These are phyloP conservation scores for Geophilus truncorum DNA, from an alignment of 2,888 invertebrate genomes.

Conservation along the genomic window DNA sequence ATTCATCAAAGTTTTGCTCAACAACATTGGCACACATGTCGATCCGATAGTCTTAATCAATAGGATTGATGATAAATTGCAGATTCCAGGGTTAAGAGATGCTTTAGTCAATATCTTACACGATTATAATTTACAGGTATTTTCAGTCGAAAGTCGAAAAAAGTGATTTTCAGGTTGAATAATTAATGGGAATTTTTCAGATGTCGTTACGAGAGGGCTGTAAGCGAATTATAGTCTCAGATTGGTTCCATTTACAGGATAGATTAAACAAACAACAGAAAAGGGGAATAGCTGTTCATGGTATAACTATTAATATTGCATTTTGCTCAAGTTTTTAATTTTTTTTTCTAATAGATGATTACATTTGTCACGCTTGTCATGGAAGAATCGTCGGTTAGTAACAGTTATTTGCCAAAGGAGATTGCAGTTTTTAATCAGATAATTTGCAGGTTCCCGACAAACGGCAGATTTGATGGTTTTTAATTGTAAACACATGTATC, in stretches of 20 bases:
- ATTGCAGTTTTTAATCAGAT: too few species aligned
- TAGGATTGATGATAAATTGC: constrained; percentile 74
- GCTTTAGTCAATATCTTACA: constrained; percentile 91
- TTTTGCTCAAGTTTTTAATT: not conserved
- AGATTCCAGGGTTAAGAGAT: constrained; percentile 82
- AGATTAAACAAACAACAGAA: constrained; percentile 72
- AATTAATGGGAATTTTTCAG: too few species aligned
- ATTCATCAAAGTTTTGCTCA: constrained; percentile 64
- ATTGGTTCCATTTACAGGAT: constrained; percentile 81
- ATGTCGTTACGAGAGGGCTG: constrained; percentile 85
- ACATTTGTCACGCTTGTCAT: constrained; percentile 72
- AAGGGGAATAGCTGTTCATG: constrained; percentile 65
- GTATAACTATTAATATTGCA: constrained; percentile 44
- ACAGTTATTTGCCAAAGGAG: not conserved
- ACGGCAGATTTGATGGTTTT: constrained; percentile 72
- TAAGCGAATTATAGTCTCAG: constrained; percentile 79
- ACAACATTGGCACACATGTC: constrained; percentile 75
- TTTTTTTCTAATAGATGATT: constrained; percentile 59
- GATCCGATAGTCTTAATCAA: constrained; percentile 82
- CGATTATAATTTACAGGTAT: constrained; percentile 84
- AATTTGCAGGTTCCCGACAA: constrained; percentile 60
- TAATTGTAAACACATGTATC: constrained; percentile 84
- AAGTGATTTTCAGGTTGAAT: too few species aligned
- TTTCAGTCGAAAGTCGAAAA: not conserved
- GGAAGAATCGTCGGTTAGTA: constrained; percentile 63